Evolutionary conservation across 1,140 invertebrate genomes (phyloP).

Genomic region (Zaprionus vittiger): DNA sequence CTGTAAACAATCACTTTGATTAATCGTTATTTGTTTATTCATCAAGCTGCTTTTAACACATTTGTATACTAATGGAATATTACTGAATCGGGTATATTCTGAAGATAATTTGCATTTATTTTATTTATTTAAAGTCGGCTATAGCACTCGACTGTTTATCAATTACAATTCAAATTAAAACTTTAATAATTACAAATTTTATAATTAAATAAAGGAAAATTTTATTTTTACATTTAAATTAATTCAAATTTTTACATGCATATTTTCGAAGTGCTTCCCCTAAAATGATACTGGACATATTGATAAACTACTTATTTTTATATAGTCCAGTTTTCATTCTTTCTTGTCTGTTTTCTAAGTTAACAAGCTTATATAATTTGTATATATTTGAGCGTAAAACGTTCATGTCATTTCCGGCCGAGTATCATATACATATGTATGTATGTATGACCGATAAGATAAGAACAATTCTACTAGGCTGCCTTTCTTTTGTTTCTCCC

Average conservation of each 20-base stretch:
- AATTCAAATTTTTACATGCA: no score
- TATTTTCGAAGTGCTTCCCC: background rate
- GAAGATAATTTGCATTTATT: background rate
- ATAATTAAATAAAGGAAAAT: no score
- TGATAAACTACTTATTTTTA: no score
- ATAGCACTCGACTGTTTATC: no score
- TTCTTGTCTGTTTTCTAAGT: background rate
- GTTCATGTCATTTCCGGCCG: background rate
- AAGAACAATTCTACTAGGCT: background rate
- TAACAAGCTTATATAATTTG: background rate
- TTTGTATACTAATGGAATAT: background rate
- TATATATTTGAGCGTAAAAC: background rate
- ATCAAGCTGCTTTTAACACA: background rate
- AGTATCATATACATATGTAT: no score
- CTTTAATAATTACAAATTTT: no score
- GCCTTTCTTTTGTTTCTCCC: conserved; percentile 3
- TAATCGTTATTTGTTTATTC: conserved; percentile 1
- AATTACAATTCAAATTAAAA: no score
- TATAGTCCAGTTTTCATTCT: background rate
- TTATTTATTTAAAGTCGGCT: no score
- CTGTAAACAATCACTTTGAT: background rate
- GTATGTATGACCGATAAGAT: background rate
- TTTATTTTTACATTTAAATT: no score
- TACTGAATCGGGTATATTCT: background rate
- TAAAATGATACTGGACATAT: background rate